These are phyloP conservation scores for Xenopus tropicalis DNA, from an alignment of 2,113 vertebrate genomes.

Conservation along the genomic window UCB_Xtro_10.0 CM004452.2:11841501-11842000, in stretches of 20 bases:
- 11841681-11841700: not conserved
- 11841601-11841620: not conserved
- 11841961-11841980: slow-evolving; percentile 19
- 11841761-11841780: too few species aligned
- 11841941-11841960: slow-evolving; percentile 19
- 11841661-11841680: not conserved
- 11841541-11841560: too few species aligned
- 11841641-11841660: not conserved
- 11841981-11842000: slow-evolving; percentile 22
- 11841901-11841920: slow-evolving; percentile 30
- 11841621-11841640: not conserved
- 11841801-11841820: not conserved
- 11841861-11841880: slow-evolving; percentile 11
- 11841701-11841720: not conserved
- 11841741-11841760: not conserved
- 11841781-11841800: too few species aligned
- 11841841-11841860: not conserved
- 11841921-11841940: slow-evolving; percentile 32
- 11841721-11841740: not conserved
- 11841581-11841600: too few species aligned
- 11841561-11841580: too few species aligned
- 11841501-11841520: not conserved
- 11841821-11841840: not conserved
- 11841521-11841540: not conserved
- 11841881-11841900: slow-evolving; percentile 25